Base-by-base conservation (phyloP, 2,797 vertebrate genomes). In the Pseudochromis fuscus region DNA sequence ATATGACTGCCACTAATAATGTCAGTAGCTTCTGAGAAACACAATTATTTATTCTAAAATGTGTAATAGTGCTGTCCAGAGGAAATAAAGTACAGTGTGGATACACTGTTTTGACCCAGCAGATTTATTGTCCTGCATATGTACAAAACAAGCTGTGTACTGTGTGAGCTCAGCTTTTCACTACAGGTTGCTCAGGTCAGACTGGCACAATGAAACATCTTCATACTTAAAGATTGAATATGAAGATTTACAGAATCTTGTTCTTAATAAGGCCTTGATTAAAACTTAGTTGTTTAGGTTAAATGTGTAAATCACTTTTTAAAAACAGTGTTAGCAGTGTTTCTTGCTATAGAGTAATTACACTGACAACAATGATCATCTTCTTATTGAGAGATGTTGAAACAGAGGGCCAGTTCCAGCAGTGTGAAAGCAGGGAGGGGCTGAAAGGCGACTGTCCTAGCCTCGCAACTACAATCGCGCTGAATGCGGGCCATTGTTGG, bases 401-500 rank as follows among this genome's bases (percentile, higher is more conserved):
- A 84, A 87, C 48, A 59, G 68, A 59, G 61, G 65, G 24, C 71
- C 72, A 33, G 76, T 76, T 74, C 45, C 59, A 69, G 61, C 82
- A 72, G 65, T 62, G 77, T 88, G 72, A 72, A 79, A 81, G 72
- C 55, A 72, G 81, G 71, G 70, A 80, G 67, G 76, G 61, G 46
- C 75, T 81, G 80, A 56, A 59, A 76, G 70, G 77, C 70, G 11
- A 79, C 75, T 84, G 83, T 68, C 81, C 77, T 57, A 61, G 75
- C 81, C 72, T 85, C 38, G 16, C 72, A 53, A 59, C 71, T 75
- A 87, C 82, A 84, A 48, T 75, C 61, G 27, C 2, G 2, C 68
- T 93, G 89, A 93, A 93, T 93, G 81, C 78, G 62, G 55, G n/a
- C 80, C 86, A 93, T 93, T 93, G 92, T 93, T 89, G 55, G 38